phyloP scores from a whole-genome alignment of 2,888 invertebrate species.

The Alitta virens region DNA sequence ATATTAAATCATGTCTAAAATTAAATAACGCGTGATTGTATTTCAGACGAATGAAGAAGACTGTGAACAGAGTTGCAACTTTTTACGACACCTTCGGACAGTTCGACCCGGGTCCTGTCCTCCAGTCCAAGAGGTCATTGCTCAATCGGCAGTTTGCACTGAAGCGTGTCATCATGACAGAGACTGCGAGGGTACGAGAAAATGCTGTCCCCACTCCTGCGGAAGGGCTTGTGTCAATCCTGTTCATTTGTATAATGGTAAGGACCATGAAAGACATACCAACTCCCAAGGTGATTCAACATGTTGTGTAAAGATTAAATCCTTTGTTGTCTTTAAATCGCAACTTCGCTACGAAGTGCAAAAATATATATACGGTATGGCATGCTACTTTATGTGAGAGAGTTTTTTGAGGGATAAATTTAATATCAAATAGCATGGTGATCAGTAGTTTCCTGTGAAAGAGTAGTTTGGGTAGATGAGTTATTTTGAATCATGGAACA shows the following conservation, averaged over 20 bases:
- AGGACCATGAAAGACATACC: neutral
- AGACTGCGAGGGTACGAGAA: neutral
- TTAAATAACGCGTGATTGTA: neutral
- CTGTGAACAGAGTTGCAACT: slow-evolving; percentile 43
- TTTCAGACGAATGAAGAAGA: slow-evolving; percentile 10
- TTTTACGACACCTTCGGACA: slow-evolving; percentile 43
- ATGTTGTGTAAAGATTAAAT: no score
- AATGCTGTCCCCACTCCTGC: neutral
- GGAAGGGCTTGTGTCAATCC: neutral
- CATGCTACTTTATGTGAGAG: no score
- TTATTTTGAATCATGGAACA: no score
- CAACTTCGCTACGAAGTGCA: no score
- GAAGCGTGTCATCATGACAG: neutral
- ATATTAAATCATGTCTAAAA: no score
- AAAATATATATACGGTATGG: no score
- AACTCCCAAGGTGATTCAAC: no score
- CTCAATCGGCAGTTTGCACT: neutral
- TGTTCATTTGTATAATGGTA: neutral
- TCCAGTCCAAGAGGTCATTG: neutral
- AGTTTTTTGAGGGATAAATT: no score
- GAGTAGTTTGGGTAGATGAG: no score
- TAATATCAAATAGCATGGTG: no score
- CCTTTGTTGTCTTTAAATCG: no score
- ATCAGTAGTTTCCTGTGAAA: no score
- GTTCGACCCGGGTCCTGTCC: slow-evolving; percentile 52